Evolutionary conservation across 2,888 invertebrate species (phyloP).

Genomic region (Boloria euphrosyne): DNA sequence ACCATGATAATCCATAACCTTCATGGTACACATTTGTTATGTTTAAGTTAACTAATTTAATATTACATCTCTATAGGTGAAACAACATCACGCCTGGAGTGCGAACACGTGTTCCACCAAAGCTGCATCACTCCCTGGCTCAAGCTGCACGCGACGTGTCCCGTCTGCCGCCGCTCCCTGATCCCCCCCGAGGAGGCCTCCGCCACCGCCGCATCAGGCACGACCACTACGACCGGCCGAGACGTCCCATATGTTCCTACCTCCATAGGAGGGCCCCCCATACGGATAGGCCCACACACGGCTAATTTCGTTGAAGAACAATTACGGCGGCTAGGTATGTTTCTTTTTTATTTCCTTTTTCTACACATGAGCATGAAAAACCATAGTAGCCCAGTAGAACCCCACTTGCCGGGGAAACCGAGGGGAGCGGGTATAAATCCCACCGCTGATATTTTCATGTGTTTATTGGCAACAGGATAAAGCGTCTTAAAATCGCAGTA

Average conservation of each 20-base stretch:
- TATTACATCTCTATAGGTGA: conserved; percentile 77
- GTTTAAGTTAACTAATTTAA: too few relatives aligned
- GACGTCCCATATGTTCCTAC: conserved; percentile 12
- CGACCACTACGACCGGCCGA: conserved; percentile 25
- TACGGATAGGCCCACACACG: not conserved
- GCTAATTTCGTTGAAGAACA: not conserved
- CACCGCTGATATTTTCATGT: too few relatives aligned
- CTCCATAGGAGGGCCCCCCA: not conserved
- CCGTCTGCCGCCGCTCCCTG: conserved; percentile 90
- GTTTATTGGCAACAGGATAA: too few relatives aligned
- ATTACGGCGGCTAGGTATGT: conserved; percentile 9
- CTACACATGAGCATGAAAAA: too few relatives aligned
- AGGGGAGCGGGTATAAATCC: too few relatives aligned
- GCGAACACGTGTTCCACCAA: conserved; percentile 95
- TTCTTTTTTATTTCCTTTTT: not conserved
- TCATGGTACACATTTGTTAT: too few relatives aligned
- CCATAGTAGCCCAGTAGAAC: too few relatives aligned
- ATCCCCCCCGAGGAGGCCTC: conserved; percentile 45
- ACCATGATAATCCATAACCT: too few relatives aligned
- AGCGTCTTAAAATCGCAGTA: too few relatives aligned
- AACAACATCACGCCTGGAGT: conserved; percentile 89
- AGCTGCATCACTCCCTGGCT: conserved; percentile 98
- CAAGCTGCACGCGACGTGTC: conserved; percentile 97
- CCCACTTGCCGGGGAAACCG: too few relatives aligned
- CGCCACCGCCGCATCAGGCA: conserved; percentile 31